These are phyloP conservation scores for Xenopus borealis DNA, from an alignment of 2,113 vertebrate genomes.

Conservation along the genomic window DNA sequence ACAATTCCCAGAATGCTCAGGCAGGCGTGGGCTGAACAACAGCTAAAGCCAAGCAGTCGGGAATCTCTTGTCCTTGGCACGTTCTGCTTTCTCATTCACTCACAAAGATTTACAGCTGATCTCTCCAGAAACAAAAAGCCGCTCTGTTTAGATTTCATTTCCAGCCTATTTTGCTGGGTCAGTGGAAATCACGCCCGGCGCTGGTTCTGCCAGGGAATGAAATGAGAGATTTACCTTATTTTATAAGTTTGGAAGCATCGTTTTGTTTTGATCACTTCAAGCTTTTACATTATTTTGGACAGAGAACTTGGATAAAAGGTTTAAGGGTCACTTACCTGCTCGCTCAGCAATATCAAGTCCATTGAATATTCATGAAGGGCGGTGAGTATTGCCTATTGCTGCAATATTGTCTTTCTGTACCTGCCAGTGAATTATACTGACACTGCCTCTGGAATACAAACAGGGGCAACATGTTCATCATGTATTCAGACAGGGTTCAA, in stretches of 20 bases:
- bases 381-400: not conserved
- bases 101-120: too few species aligned
- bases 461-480: not conserved
- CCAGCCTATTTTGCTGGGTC: conserved; percentile 20
- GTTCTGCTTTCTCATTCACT: too few species aligned
- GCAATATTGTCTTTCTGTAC: not conserved
- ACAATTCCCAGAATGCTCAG: too few species aligned
- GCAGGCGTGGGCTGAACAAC: too few species aligned
- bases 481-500: too few species aligned
- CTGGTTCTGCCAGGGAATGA: not conserved
- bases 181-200: not conserved
- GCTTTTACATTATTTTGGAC: not conserved
- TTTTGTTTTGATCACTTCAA: not conserved
- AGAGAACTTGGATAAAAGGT: conserved; percentile 26
- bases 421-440: not conserved
- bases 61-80: too few species aligned
- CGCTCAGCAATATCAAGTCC: conserved; percentile 9
- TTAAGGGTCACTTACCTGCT: conserved; percentile 31
- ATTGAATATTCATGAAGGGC: conserved; percentile 16
- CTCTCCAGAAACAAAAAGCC: too few species aligned
- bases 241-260: not conserved
- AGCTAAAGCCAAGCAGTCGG: too few species aligned
- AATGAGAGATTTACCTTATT: not conserved
- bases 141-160: too few species aligned
- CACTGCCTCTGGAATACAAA: not conserved